phyloP scores from a whole-genome alignment of 2,113 vertebrate genomes.

The Syngnathus floridae region DNA sequence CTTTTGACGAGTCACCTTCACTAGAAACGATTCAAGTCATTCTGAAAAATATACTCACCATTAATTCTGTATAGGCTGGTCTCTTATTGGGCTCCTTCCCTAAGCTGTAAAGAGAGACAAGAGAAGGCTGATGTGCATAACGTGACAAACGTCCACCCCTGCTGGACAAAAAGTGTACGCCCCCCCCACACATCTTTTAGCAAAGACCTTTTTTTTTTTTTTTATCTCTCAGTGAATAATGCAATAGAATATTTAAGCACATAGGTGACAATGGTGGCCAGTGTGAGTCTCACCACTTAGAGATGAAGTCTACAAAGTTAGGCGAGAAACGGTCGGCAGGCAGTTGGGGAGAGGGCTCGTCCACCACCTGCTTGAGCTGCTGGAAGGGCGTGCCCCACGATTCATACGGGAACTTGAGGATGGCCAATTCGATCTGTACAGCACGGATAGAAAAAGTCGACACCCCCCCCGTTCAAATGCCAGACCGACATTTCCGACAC shows the following conservation, averaged over 20 bases:
- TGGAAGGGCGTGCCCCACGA: slow-evolving; percentile 98
- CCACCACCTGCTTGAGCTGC: slow-evolving; percentile 98
- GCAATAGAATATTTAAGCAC: neutral
- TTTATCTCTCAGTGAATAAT: neutral
- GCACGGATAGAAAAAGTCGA: neutral
- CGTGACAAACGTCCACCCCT: slow-evolving; percentile 42
- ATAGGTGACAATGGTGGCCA: neutral
- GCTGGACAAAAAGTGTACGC: slow-evolving; percentile 20
- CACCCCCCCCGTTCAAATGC: neutral
- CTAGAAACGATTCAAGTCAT: neutral
- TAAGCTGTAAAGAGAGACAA: slow-evolving; percentile 75
- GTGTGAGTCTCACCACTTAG: slow-evolving; percentile 78
- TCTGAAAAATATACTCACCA: slow-evolving; percentile 74
- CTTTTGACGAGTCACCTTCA: neutral
- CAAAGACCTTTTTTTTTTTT: neutral
- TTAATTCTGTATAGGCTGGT: slow-evolving; percentile 95
- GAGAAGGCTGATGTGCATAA: slow-evolving; percentile 1
- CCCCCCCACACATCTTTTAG: too few relatives aligned
- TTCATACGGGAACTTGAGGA: slow-evolving; percentile 93
- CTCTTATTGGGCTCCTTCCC: slow-evolving; percentile 98
- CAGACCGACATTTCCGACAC: too few relatives aligned
- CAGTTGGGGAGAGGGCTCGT: slow-evolving; percentile 91
- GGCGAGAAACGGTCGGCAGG: slow-evolving; percentile 84
- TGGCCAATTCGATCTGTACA: slow-evolving; percentile 85
- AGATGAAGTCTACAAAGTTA: slow-evolving; percentile 96